These are phyloP conservation scores for Lamellibrachia columna DNA, from an alignment of 2,888 invertebrate genomes.

Conservation along the genomic window DNA sequence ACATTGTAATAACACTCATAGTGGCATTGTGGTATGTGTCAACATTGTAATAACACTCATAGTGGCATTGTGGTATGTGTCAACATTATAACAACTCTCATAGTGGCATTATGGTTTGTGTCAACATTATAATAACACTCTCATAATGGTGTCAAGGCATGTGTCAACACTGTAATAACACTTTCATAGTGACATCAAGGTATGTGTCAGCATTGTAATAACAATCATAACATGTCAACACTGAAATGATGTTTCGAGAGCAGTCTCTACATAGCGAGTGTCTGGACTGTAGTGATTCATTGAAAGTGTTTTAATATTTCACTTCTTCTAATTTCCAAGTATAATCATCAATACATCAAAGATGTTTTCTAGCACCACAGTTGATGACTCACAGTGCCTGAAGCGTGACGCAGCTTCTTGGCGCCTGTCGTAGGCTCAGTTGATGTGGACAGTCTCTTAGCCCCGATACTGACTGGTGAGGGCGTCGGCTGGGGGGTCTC, in stretches of 20 bases:
- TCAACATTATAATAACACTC: no score
- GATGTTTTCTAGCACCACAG: no score
- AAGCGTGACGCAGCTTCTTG: conserved; percentile 54
- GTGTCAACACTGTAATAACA: background rate
- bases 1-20: no score
- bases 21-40: background rate
- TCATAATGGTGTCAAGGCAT: background rate
- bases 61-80: no score
- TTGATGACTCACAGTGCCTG: conserved; percentile 18
- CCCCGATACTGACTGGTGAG: background rate
- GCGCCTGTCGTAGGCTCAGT: conserved; percentile 59
- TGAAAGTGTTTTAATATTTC: no score
- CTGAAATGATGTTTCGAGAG: background rate
- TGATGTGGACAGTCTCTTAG: conserved; percentile 49
- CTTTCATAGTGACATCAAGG: background rate
- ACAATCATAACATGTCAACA: background rate
- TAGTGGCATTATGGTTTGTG: no score
- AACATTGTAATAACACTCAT: background rate
- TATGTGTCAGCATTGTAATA: no score
- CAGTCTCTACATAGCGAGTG: no score
- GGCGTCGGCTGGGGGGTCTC: conserved; percentile 20
- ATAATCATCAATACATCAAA: no score
- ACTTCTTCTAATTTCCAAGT: no score
- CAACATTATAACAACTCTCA: no score
- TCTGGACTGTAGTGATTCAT: no score